These are phyloP conservation scores for Argyra leucocephala DNA, from an alignment of 2,888 invertebrate genomes.

Conservation along the genomic window DNA sequence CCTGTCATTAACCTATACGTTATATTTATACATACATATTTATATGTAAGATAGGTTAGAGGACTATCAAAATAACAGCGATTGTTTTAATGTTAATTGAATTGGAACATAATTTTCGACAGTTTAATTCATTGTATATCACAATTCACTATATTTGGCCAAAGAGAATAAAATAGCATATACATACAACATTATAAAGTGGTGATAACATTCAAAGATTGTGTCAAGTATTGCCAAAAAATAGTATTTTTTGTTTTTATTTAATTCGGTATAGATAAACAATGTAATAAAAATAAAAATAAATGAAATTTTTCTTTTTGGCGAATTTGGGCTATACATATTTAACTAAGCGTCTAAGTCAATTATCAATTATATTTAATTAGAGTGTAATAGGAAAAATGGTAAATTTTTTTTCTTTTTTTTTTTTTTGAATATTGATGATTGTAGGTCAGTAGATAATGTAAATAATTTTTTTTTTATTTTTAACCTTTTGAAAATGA, in stretches of 20 bases:
- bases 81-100: background rate
- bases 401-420: background rate
- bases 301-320: background rate
- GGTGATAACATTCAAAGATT: background rate
- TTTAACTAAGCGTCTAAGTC: background rate
- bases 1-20: background rate
- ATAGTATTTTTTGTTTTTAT: background rate
- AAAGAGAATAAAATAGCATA: no score
- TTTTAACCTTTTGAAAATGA: background rate
- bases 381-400: constrained; percentile 2
- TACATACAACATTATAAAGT: no score
- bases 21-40: no score
- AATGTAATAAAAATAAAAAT: background rate
- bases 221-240: background rate
- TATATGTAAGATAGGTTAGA: background rate
- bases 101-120: background rate
- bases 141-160: no score
- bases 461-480: background rate
- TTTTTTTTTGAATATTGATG: background rate
- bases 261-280: background rate
- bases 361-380: background rate
- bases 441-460: constrained; percentile 4
- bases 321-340: background rate
- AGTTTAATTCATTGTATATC: background rate
- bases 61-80: background rate